phyloP scores from a whole-genome alignment of 2,888 invertebrate genomes.

The Hydrotaea cyrtoneurina region DNA sequence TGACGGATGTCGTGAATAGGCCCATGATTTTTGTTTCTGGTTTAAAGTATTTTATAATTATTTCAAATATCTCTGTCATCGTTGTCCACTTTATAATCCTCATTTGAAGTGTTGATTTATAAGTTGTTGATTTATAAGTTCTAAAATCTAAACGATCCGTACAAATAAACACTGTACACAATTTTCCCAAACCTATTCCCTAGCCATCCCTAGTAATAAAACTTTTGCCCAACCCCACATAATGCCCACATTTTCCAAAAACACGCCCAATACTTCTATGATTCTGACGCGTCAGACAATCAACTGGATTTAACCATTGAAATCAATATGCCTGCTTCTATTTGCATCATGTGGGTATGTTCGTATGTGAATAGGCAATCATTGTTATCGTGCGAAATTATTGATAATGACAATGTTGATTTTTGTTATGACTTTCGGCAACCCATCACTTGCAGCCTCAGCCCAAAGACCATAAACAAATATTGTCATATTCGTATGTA shows the following conservation, averaged over 20 bases:
- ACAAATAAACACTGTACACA: no score
- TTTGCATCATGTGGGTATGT: neutral
- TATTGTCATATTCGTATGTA: neutral
- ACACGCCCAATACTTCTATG: constrained; percentile 18
- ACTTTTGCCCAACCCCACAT: no score
- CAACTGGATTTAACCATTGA: constrained; percentile 30
- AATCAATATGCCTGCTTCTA: neutral
- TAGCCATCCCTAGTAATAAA: no score
- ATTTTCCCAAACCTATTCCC: no score
- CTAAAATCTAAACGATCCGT: no score
- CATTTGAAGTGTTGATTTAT: no score
- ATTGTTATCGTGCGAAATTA: neutral
- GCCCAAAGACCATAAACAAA: neutral
- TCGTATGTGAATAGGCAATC: neutral
- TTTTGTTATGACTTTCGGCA: constrained; percentile 48
- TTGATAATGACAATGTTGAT: constrained; percentile 40
- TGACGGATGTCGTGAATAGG: no score
- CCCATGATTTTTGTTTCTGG: no score
- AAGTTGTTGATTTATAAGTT: no score
- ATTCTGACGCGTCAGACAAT: constrained; percentile 24
- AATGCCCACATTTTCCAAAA: neutral
- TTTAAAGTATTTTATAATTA: no score
- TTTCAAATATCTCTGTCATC: no score
- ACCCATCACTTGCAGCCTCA: constrained; percentile 20
- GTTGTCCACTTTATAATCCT: no score